Conservation (phyloP, 2,113 vertebrate genomes). For the Antechinus stuartii region DNA sequence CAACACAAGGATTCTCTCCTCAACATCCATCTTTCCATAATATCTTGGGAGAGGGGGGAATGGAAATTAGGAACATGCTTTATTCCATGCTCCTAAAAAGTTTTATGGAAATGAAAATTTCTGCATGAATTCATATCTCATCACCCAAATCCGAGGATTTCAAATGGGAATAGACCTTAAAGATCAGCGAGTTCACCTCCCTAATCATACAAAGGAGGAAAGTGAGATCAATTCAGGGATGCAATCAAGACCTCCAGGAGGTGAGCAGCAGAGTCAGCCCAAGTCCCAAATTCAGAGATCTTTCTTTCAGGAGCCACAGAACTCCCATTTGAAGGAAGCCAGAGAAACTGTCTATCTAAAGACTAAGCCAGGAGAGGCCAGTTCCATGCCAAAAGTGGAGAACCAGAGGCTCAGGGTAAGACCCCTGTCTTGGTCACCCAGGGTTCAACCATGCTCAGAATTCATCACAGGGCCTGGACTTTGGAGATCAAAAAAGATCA, state of each 20-base stretch:
- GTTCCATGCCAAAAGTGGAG: neutral
- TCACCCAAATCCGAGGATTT: neutral
- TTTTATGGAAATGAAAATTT: neutral
- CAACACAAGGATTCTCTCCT: neutral
- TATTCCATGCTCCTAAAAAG: neutral
- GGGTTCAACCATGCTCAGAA: neutral
- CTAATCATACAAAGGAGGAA: neutral
- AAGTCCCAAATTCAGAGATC: neutral
- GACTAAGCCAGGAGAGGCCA: neutral
- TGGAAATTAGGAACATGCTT: neutral
- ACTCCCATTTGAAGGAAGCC: neutral
- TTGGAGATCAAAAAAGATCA: neutral
- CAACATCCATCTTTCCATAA: neutral
- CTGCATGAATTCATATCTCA: neutral
- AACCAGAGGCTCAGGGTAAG: too few relatives aligned
- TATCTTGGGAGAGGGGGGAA: neutral
- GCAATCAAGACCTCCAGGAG: neutral
- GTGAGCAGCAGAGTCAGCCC: neutral
- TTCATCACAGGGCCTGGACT: too few relatives aligned
- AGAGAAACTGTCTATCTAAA: too few relatives aligned
- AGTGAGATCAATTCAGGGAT: neutral
- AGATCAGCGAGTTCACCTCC: neutral
- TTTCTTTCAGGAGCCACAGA: neutral
- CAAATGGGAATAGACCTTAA: neutral
- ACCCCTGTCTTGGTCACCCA: fast-evolving